Conservation (phyloP, 2,113 vertebrate species). For the Grantiella picta region DNA sequence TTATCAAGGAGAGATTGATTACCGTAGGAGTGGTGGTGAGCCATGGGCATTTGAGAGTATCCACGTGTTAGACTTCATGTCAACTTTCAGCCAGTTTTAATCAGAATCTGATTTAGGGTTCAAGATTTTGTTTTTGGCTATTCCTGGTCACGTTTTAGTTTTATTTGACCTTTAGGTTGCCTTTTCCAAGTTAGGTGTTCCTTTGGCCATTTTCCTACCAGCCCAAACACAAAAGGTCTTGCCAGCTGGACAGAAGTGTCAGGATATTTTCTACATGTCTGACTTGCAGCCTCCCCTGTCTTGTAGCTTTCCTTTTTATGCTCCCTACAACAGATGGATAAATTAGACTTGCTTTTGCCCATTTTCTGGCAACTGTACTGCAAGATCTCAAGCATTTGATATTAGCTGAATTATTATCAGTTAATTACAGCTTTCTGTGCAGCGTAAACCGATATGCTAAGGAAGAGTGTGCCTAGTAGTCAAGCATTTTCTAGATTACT, state of each 20-base stretch:
- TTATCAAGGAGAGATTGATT: neutral
- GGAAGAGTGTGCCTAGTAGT: neutral
- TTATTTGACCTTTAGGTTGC: neutral
- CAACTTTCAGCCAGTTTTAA: neutral
- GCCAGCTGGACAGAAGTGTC: neutral
- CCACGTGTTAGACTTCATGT: accelerated
- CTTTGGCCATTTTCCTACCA: neutral
- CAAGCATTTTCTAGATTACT: neutral
- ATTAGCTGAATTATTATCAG: neutral
- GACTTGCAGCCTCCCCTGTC: neutral
- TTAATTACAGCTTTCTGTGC: neutral
- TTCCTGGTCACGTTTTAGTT: neutral
- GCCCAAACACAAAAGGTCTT: neutral
- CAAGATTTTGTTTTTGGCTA: neutral
- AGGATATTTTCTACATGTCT: neutral
- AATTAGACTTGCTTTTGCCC: neutral
- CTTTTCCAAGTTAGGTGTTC: neutral
- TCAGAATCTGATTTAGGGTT: neutral
- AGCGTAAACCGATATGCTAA: neutral
- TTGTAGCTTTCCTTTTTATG: neutral
- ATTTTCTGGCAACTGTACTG: neutral
- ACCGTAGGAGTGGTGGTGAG: neutral
- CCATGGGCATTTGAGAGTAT: neutral
- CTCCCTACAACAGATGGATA: neutral
- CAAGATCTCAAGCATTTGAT: neutral